Conservation (phyloP, 2,888 invertebrate genomes). For the Tipula helvola region DNA sequence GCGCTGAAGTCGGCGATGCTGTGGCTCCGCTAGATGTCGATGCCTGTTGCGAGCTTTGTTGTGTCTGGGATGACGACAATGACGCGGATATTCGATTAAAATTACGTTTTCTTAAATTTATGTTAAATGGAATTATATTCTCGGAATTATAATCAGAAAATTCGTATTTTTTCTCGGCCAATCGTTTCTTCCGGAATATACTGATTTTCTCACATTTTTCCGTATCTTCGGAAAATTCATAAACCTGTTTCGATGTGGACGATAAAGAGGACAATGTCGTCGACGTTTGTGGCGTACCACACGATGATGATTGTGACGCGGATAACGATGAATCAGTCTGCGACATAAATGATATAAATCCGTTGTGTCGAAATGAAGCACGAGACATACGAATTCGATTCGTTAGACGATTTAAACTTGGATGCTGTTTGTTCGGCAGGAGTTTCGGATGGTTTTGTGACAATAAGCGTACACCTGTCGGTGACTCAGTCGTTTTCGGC, state of each 20-base stretch:
- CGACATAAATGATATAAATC: background rate
- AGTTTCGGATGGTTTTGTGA: background rate
- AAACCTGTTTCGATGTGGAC: slow-evolving; percentile 43
- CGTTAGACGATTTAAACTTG: background rate
- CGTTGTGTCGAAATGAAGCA: background rate
- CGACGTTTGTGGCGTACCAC: background rate
- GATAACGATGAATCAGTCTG: background rate
- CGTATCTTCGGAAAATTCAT: slow-evolving; percentile 74
- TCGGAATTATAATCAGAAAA: slow-evolving; percentile 69
- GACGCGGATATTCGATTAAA: slow-evolving; percentile 17
- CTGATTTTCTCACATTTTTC: slow-evolving; percentile 80
- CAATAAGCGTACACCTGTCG: background rate
- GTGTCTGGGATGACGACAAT: background rate
- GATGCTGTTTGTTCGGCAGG: background rate
- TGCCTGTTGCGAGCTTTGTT: slow-evolving; percentile 14
- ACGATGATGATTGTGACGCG: background rate
- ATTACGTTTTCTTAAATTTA: slow-evolving; percentile 18
- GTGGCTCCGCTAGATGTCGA: background rate
- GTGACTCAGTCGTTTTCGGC: slow-evolving; percentile 17
- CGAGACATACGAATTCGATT: background rate
- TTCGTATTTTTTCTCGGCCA: slow-evolving; percentile 87
- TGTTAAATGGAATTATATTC: slow-evolving; percentile 43
- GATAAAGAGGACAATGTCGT: background rate
- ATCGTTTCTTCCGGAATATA: slow-evolving; percentile 66
- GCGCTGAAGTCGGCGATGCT: slow-evolving; percentile 13